Base-by-base conservation (phyloP, 53 echinoderm and acorn worm genomes). In the Actinopyga echinites region DNA sequence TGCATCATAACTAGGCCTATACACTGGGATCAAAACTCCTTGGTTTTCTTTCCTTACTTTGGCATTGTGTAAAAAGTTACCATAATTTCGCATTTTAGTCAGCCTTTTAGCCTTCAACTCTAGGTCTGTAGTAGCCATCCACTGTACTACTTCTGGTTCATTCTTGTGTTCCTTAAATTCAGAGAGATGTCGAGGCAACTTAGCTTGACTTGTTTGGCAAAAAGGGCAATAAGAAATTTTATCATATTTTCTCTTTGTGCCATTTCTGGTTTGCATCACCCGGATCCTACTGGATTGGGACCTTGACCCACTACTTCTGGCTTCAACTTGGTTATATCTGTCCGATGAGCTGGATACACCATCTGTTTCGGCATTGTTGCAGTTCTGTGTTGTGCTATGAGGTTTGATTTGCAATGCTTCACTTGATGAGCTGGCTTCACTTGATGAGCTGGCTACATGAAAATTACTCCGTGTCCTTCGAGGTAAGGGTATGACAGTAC, bases 201-300 rank as follows among this genome's bases (percentile, higher is more conserved):
- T 90, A 42, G 57, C 78, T 56, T 66, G 56, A 42, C 40, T 66
- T 57, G 66, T n/a, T 74, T 17, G 55, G 56, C 90, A 86, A 52
- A 86, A 90, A 54, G 82, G 85, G 62, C 90, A 90, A 71, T 71
- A 82, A 10, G 81, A 17, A 43, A 79, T 79, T 61, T 90, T 90
- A 59, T 90, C 90, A 85, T 86, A 90, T 38, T 56, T 80, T 34
- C 90, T 62, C 84, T 90, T 90, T 44, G 83, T 45, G 42, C 82
- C 34, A 59, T 90, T 90, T 35, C 82, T 38, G 52, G 90, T 88
- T 56, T 60, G 83, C 83, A 88, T 64, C 35, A 88, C 88, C 22
- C 19, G 74, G 30, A 88, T 83, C 8, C 40, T 35, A 73, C 33
- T 32, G 31, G 34, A 15, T 7, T 75, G 74, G 85, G 57, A 63